Conservation (phyloP, 2,888 invertebrate species). For the Callinectes sapidus region DNA sequence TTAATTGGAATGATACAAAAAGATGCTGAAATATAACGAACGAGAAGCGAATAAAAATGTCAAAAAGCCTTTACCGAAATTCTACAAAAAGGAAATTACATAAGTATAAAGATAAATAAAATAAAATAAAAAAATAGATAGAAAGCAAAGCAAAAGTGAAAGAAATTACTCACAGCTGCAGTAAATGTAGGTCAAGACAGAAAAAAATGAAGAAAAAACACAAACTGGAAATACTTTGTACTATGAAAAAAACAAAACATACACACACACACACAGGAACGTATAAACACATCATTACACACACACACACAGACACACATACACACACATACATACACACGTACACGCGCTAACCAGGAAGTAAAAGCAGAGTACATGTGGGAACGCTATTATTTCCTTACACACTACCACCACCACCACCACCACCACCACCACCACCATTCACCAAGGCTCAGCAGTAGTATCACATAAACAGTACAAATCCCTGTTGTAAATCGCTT, state of each 20-base stretch:
- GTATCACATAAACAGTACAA: constrained; percentile 34
- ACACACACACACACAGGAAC: background rate
- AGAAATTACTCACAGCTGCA: background rate
- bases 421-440: background rate
- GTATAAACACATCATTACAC: background rate
- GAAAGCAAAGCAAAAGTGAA: background rate
- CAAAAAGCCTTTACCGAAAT: background rate
- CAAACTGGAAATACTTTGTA: background rate
- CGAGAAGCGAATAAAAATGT: background rate
- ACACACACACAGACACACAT: too few relatives aligned
- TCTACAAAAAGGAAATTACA: background rate
- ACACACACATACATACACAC: background rate
- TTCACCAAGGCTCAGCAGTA: background rate
- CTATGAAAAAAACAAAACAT: background rate
- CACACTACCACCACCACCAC: background rate
- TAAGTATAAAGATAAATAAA: background rate
- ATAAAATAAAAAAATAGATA: background rate
- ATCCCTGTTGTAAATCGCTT: constrained; percentile 37
- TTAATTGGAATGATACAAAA: background rate
- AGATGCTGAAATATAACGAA: background rate
- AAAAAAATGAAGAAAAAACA: background rate
- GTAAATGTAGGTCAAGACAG: background rate
- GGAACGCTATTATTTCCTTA: background rate
- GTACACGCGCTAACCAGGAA: background rate
- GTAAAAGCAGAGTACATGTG: background rate